phyloP scores from a whole-genome alignment of 2,888 invertebrate genomes.

The Spisula solida region DNA sequence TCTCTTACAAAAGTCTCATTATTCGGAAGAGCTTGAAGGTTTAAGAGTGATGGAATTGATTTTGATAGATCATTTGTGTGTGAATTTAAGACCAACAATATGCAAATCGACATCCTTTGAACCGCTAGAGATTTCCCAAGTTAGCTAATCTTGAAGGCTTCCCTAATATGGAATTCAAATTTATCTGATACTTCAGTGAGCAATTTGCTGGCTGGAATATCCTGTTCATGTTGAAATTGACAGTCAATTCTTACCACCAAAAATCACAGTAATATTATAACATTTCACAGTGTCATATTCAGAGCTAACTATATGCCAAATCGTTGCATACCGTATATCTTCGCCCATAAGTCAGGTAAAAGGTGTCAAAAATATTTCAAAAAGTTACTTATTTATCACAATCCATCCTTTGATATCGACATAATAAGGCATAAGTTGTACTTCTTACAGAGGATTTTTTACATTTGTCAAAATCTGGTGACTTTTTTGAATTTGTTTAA shows the following conservation, averaged over 20 bases:
- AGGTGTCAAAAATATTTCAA: too few species aligned
- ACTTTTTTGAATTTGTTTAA: not conserved
- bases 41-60: constrained; percentile 25
- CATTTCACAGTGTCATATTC: not conserved
- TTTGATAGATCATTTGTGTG: constrained; percentile 19
- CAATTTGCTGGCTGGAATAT: not conserved
- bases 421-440: too few species aligned
- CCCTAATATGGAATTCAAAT: constrained; percentile 12
- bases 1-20: not conserved
- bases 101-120: constrained; percentile 26
- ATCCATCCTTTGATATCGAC: too few species aligned
- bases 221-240: not conserved
- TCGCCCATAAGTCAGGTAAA: too few species aligned
- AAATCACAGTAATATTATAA: not conserved
- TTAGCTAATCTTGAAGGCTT: not conserved
- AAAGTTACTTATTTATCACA: too few species aligned
- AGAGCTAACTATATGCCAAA: not conserved
- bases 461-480: too few species aligned
- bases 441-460: too few species aligned
- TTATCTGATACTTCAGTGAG: not conserved
- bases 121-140: not conserved
- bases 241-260: not conserved
- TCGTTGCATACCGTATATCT: not conserved
- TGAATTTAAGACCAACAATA: constrained; percentile 24
- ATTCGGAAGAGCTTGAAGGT: constrained; percentile 10